Evolutionary conservation across 2,888 invertebrate genomes (phyloP), one percentile per base, ranked within the genome.

Genomic region (Conops quadrifasciatus): DNA sequence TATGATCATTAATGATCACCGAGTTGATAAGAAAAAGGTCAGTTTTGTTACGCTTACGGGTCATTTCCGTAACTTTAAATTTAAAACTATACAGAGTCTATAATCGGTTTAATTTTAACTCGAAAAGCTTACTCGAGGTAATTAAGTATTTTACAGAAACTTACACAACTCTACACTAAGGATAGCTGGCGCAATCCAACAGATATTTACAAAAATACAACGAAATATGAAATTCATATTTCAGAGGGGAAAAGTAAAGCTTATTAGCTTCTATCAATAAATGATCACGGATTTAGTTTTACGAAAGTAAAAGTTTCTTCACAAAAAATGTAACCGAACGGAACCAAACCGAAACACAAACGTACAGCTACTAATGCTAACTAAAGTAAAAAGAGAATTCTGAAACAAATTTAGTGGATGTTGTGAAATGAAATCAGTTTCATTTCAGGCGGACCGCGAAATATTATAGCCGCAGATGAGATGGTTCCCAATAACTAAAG

Each of bases 161-260:
- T 66, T 36, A 66, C 66, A 66, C 19, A 66, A 56, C 24, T 56
- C 66, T 15, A 51, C 53, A 51, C 30, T 36, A 30, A 36, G 21
- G 4, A 36, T 36, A 16, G 53, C 36, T 21, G 11, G 21, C 1
- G 53, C 53, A 19, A 43, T 51, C 11, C 13, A 63, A 5, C 15
- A 45, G 9, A 63, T 47, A 36, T n/a, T 63, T 21, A 63, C 15
- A 5, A 63, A 5, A 47, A 26, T 26, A 15, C 26, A 47, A 45
- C 9, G 45, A 1, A 58, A 2, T 9, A 58, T 24, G 16, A 58
- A 58, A 24, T 28, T 58, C 58, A 58, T 58, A 36, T 36, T 36
- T 36, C 36, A 9, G 5, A 36, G 9, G 36, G 5, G 36, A 36
- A n/a, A n/a, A n/a, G n/a, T n/a, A n/a, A n/a, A n/a, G n/a, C 9